Evolutionary conservation across 2,113 vertebrate genomes (phyloP), one percentile per base, ranked within the genome.

Genomic region (Eretmochelys imbricata): DNA sequence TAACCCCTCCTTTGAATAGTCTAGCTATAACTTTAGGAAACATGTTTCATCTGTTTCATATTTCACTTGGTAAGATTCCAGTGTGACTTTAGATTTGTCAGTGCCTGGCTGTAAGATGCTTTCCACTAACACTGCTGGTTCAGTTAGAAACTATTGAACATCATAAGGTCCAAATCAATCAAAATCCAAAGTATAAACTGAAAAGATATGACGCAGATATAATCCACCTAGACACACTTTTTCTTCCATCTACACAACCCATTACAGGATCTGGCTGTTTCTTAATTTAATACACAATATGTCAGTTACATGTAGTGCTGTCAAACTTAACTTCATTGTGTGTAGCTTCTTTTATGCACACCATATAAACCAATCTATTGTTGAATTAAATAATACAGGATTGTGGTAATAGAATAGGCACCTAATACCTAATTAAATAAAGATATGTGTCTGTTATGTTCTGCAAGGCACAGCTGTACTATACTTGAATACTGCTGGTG

Each of bases 41-140:
- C 14, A 38, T 27, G 2, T 51, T 88, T 89, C 5, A 6, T 94
- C 27, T 82, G 22, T 80, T 96, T 81, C 31, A 79, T 85, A 79
- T 92, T 90, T 83, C 38, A 84, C 27, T 86, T 86, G 22, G 79
- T 85, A 85, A n/a, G 57, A 90, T 88, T 48, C 27, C 87, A 85
- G 75, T 81, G 94, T 82, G 2, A 42, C 42, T 91, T 93, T 75
- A 75, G 1, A 87, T 80, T 87, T 54, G 38, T 85, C 82, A 51
- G 29, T 75, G 80, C 3, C n/a, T 25, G 35, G 53, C 87, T 92
- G 80, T 11, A 84, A 49, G 59, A 42, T 86, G 12, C 90, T 80
- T 87, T 84, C 4, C 17, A 72, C 50, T 94, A 80, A 82, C 53
- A 14, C 42, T 4, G 3, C 42, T 27, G 20, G 57, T 85, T 96